Conservation (phyloP, 1,140 invertebrate genomes). For the Pogonomyrmex californicus region DNA sequence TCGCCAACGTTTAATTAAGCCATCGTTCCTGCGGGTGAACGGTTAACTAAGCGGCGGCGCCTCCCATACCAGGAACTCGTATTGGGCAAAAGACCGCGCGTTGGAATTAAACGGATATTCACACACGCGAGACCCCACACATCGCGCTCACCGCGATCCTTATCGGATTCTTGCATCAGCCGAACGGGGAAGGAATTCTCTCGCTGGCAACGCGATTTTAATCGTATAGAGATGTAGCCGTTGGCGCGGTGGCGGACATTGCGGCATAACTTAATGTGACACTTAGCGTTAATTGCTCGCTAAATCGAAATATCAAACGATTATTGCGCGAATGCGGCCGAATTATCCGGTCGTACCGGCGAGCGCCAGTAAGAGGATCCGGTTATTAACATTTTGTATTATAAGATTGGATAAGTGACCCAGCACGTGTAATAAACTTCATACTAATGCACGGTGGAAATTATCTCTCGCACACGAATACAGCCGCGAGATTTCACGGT, state of each 20-base stretch:
- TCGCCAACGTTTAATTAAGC: constrained; percentile 73
- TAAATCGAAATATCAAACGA: constrained; percentile 26
- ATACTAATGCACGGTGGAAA: not conserved
- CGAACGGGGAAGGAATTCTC: constrained; percentile 33
- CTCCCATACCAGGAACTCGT: constrained; percentile 62
- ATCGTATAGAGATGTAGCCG: constrained; percentile 53
- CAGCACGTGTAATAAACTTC: not conserved
- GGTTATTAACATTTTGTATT: constrained; percentile 22
- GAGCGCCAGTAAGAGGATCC: not conserved
- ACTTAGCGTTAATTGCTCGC: constrained; percentile 52
- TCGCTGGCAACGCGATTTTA: constrained; percentile 65
- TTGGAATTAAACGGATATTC: constrained; percentile 68
- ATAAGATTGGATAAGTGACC: constrained; percentile 7
- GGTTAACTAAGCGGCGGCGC: constrained; percentile 69
- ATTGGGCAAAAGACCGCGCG: constrained; percentile 22
- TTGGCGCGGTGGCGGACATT: not conserved
- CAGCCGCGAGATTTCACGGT: constrained; percentile 24
- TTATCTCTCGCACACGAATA: constrained; percentile 5
- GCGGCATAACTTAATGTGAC: constrained; percentile 50
- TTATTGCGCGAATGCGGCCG: not conserved
- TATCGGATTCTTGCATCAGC: constrained; percentile 72
- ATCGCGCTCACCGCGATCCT: constrained; percentile 67
- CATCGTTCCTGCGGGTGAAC: constrained; percentile 66
- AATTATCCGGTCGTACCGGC: constrained; percentile 23
- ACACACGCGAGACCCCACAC: constrained; percentile 71